These are phyloP conservation scores for Seira ritae DNA, from an alignment of 2,888 invertebrate species.

Conservation along the genomic window DNA sequence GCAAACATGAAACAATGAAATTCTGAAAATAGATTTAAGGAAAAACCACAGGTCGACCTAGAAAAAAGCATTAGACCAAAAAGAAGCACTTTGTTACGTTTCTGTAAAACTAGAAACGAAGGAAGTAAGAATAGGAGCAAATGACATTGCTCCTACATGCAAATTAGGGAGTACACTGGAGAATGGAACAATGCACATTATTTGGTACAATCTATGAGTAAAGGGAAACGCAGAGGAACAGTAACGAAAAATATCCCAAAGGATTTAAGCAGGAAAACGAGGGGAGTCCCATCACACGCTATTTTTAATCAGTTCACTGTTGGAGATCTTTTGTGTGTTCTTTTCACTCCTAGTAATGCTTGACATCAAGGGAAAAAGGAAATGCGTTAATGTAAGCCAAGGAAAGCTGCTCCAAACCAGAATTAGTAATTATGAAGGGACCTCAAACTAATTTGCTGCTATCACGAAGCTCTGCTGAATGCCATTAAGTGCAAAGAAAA, in stretches of 20 bases:
- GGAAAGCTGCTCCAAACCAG: slow-evolving; percentile 59
- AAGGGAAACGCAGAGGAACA: too few relatives aligned
- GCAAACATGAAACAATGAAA: too few relatives aligned
- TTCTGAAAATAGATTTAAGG: too few relatives aligned
- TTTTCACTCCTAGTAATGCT: slow-evolving; percentile 22
- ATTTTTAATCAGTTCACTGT: slow-evolving; percentile 61
- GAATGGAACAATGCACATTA: too few relatives aligned
- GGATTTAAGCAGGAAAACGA: slow-evolving; percentile 60
- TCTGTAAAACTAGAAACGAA: too few relatives aligned
- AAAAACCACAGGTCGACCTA: too few relatives aligned
- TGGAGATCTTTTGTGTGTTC: slow-evolving; percentile 51
- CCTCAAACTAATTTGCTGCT: slow-evolving; percentile 60
- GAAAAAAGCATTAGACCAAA: too few relatives aligned
- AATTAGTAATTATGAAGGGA: slow-evolving; percentile 59
- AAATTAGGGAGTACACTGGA: too few relatives aligned
- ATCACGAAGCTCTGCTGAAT: slow-evolving; percentile 53
- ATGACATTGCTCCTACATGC: too few relatives aligned
- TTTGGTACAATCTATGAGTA: too few relatives aligned
- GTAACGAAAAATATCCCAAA: slow-evolving; percentile 15
- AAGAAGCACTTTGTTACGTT: too few relatives aligned
- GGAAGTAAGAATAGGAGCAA: too few relatives aligned
- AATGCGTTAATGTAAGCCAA: slow-evolving; percentile 59
- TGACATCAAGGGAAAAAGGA: slow-evolving; percentile 30
- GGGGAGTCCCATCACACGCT: slow-evolving; percentile 56
- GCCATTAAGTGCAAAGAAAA: slow-evolving; percentile 36